phyloP scores from a whole-genome alignment of 1,140 invertebrate species.

The Polyergus mexicanus region DNA sequence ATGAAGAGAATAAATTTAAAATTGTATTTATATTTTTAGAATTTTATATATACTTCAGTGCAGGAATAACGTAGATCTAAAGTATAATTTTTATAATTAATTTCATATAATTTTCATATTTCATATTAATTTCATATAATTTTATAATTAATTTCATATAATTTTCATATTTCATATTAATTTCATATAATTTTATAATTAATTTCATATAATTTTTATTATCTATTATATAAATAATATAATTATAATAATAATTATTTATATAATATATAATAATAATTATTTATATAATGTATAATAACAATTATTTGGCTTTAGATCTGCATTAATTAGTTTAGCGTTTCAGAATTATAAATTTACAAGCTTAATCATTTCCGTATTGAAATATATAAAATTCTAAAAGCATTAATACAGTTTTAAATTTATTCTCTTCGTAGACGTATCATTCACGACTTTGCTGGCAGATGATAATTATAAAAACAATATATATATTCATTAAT shows the following conservation, averaged over 20 bases:
- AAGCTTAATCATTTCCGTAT: not conserved
- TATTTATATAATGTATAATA: not conserved
- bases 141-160: no score
- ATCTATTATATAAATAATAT: no score
- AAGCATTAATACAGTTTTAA: not conserved
- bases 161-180: no score
- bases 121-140: no score
- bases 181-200: no score
- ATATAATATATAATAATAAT: not conserved
- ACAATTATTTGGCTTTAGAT: no score
- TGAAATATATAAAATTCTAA: not conserved
- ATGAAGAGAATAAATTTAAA: not conserved
- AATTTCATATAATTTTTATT: not conserved
- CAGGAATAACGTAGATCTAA: not conserved
- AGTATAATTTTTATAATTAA: no score
- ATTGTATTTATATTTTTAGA: not conserved
- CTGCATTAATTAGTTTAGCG: no score
- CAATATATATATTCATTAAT: not conserved
- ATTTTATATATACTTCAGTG: not conserved
- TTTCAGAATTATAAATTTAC: constrained; percentile 1
- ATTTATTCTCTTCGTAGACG: not conserved
- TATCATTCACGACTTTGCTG: not conserved
- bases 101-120: no score
- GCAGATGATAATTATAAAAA: not conserved
- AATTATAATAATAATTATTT: no score